Evolutionary conservation across 2,797 vertebrate genomes (phyloP).

Genomic region (Esox lucius): DNA sequence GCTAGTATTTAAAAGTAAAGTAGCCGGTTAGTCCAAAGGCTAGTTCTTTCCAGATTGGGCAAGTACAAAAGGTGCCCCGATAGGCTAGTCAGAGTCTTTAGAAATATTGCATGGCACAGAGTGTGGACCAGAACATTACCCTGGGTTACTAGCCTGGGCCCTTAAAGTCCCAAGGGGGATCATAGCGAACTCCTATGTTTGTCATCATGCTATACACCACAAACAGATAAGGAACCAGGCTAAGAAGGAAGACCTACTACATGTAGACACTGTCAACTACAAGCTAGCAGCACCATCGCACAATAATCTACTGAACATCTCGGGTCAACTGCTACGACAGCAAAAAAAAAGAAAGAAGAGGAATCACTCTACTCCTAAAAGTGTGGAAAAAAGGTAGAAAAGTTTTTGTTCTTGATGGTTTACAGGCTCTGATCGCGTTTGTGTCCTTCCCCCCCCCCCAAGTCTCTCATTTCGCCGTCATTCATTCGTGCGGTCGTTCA

Average conservation of each 20-base stretch:
- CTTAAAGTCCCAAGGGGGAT: neutral
- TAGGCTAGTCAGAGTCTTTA: constrained; percentile 1
- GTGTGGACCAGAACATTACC: neutral
- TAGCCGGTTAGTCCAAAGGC: neutral
- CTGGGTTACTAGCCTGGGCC: neutral
- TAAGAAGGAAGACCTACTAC: constrained; percentile 55
- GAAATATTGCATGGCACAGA: neutral
- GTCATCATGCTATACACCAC: neutral
- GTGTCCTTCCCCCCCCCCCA: constrained; percentile 29
- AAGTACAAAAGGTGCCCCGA: neutral
- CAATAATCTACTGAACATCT: constrained; percentile 34
- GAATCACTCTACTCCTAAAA: constrained; percentile 55
- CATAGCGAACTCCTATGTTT: neutral
- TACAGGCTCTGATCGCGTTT: constrained; percentile 37
- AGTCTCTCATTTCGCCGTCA: constrained; percentile 52
- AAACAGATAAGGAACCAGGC: neutral
- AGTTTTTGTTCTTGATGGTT: constrained; percentile 43
- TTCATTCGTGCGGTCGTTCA: constrained; percentile 41
- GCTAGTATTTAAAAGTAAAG: neutral
- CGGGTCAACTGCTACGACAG: constrained; percentile 51
- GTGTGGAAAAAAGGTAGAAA: constrained; percentile 30
- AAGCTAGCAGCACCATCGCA: constrained; percentile 58
- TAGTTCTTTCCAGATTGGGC: neutral
- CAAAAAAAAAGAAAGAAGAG: constrained; percentile 45
- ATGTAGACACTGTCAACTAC: constrained; percentile 66